A percentile compares a stretch with the other conserved stretches of the same genome.
Evolutionary conservation across 37 sponge, comb jelly and placozoan genomes (phyloP).

Genomic region (Eunapius fragilis): DNA sequence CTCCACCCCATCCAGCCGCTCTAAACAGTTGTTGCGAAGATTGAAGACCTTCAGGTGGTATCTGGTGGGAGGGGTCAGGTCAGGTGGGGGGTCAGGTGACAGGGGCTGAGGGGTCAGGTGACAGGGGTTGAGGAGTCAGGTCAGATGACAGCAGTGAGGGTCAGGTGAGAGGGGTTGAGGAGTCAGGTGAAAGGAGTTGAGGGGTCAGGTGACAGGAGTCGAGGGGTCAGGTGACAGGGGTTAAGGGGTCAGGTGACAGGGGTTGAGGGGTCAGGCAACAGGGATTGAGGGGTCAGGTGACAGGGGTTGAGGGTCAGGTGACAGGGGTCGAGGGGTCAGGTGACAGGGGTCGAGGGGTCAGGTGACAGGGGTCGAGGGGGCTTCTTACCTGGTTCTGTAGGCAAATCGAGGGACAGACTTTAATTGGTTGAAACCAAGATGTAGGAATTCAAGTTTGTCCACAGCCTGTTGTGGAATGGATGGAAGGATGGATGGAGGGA

Average conservation of each 20-base stretch:
- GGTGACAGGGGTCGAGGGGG: neutral
- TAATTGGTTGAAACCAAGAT: conserved; percentile 73
- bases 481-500: conserved; percentile 1
- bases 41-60: neutral
- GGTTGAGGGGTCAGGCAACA: neutral
- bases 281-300: neutral
- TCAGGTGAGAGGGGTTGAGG: neutral
- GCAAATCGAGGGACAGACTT: conserved; percentile 50
- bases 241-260: neutral
- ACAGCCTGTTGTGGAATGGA: conserved; percentile 23
- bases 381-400: conserved; percentile 34
- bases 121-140: too few relatives aligned
- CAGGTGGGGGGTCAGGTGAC: neutral
- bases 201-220: neutral
- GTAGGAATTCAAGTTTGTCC: conserved; percentile 38
- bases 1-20: conserved; percentile 7
- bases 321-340: conserved; percentile 8
- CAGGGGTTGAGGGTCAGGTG: neutral
- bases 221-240: too few relatives aligned
- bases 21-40: neutral
- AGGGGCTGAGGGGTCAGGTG: neutral
- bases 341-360: neutral
- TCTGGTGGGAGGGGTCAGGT: neutral
- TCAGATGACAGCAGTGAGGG: too few relatives aligned
- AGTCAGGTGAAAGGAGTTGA: conserved; percentile 7